Conservation (phyloP, 1,140 invertebrate genomes). For the Heterodera schachtii region DNA sequence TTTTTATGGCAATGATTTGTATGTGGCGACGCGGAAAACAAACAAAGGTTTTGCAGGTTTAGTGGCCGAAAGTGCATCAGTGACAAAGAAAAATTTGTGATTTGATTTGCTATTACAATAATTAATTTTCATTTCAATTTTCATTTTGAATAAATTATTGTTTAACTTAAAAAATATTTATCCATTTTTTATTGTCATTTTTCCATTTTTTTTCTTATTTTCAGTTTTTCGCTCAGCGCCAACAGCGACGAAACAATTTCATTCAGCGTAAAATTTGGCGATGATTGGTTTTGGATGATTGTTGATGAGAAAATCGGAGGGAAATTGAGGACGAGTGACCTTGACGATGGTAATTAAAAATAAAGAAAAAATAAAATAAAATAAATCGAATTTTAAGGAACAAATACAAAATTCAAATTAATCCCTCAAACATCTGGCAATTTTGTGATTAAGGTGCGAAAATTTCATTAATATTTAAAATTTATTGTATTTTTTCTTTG, state of each 20-base stretch:
- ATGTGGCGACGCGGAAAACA: background rate
- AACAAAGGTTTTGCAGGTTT: background rate
- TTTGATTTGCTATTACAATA: background rate
- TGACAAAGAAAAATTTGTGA: background rate
- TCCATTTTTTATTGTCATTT: no score
- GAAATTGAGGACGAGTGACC: background rate
- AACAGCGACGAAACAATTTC: conserved; percentile 1
- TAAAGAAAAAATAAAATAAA: background rate
- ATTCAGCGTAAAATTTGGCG: background rate
- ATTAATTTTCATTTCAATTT: background rate
- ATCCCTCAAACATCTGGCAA: background rate
- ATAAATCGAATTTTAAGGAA: background rate
- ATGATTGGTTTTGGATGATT: background rate
- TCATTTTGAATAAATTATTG: no score
- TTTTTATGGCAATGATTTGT: background rate
- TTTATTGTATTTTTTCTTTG: background rate
- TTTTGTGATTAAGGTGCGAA: background rate
- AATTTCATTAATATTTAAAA: background rate
- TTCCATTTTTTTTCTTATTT: background rate
- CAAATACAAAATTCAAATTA: background rate
- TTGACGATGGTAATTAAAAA: background rate
- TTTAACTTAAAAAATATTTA: no score
- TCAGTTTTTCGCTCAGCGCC: background rate
- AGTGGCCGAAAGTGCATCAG: background rate
- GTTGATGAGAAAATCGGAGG: background rate